phyloP scores from a whole-genome alignment of 53 echinoderm and acorn worm genomes.

The Hippasteria phrygiana region DNA sequence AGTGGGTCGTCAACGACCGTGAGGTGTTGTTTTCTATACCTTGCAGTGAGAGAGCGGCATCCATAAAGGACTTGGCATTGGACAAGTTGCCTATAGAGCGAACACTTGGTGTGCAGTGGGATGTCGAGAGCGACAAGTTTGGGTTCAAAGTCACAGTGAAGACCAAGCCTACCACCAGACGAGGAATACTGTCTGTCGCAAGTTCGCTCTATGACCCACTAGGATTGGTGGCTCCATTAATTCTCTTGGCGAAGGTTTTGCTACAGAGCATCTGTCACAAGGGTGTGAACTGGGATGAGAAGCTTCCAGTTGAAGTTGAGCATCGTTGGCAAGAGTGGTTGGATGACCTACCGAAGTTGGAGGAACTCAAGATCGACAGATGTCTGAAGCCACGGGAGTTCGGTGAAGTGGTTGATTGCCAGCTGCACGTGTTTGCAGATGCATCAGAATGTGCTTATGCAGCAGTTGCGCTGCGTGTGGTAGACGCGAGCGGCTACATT shows the following conservation, averaged over 20 bases:
- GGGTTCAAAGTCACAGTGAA: conserved; percentile 51
- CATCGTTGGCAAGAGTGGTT: conserved; percentile 63
- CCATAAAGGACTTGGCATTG: conserved; percentile 56
- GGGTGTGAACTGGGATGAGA: conserved; percentile 64
- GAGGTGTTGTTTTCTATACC: conserved; percentile 59
- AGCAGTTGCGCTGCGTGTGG: conserved; percentile 54
- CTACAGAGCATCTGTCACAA: conserved; percentile 61
- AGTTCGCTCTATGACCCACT: conserved; percentile 67
- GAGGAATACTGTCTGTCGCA: conserved; percentile 62
- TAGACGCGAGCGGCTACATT: neutral
- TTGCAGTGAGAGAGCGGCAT: conserved; percentile 58
- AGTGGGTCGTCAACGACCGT: conserved; percentile 60
- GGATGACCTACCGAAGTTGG: conserved; percentile 38
- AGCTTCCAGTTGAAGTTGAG: conserved; percentile 36
- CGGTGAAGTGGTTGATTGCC: neutral
- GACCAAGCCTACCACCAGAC: conserved; percentile 34
- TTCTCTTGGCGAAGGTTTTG: conserved; percentile 55
- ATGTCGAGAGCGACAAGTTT: conserved; percentile 51
- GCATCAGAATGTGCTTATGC: conserved; percentile 74
- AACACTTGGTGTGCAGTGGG: conserved; percentile 68
- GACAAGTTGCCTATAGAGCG: conserved; percentile 68
- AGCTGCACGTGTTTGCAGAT: conserved; percentile 68
- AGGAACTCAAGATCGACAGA: conserved; percentile 50
- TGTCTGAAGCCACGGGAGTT: conserved; percentile 56
- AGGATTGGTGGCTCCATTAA: conserved; percentile 74